phyloP scores from a whole-genome alignment of 1,140 invertebrate species.

The Oreohelix idahoensis region DNA sequence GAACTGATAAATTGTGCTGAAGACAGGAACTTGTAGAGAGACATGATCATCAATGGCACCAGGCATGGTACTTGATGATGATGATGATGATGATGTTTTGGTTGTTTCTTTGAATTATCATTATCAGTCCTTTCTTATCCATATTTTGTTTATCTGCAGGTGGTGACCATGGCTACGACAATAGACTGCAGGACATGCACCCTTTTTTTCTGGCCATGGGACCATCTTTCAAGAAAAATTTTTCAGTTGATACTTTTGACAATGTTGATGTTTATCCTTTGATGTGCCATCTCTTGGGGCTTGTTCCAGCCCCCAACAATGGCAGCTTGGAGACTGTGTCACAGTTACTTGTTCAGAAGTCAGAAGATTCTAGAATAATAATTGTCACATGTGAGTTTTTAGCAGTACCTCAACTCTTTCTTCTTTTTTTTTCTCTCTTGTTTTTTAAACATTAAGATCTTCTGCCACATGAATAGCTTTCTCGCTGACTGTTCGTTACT shows the following conservation, averaged over 20 bases:
- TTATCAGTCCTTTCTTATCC: too few species aligned
- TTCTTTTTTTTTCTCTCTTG: too few species aligned
- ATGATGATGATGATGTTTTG: too few species aligned
- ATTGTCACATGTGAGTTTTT: slow-evolving; percentile 40
- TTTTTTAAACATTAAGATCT: not conserved
- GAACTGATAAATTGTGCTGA: not conserved
- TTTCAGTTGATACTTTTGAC: slow-evolving; percentile 75
- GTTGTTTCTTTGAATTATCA: too few species aligned
- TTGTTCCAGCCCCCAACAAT: slow-evolving; percentile 65
- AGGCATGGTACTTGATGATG: not conserved
- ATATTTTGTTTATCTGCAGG: slow-evolving; percentile 30
- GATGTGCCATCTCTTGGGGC: slow-evolving; percentile 78
- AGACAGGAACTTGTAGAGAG: too few species aligned
- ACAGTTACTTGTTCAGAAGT: slow-evolving; percentile 32
- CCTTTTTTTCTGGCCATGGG: slow-evolving; percentile 82
- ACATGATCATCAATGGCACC: too few species aligned
- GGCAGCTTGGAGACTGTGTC: slow-evolving; percentile 52
- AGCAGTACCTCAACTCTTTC: too few species aligned
- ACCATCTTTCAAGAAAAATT: slow-evolving; percentile 77
- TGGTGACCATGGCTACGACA: slow-evolving; percentile 66
- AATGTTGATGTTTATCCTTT: slow-evolving; percentile 81
- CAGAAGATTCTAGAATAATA: slow-evolving; percentile 8
- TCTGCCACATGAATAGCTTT: too few species aligned
- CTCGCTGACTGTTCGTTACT: too few species aligned
- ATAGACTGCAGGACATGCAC: slow-evolving; percentile 75